These are phyloP conservation scores for Sesamia nonagrioides DNA, from an alignment of 1,140 invertebrate genomes.

Conservation along the genomic window DNA sequence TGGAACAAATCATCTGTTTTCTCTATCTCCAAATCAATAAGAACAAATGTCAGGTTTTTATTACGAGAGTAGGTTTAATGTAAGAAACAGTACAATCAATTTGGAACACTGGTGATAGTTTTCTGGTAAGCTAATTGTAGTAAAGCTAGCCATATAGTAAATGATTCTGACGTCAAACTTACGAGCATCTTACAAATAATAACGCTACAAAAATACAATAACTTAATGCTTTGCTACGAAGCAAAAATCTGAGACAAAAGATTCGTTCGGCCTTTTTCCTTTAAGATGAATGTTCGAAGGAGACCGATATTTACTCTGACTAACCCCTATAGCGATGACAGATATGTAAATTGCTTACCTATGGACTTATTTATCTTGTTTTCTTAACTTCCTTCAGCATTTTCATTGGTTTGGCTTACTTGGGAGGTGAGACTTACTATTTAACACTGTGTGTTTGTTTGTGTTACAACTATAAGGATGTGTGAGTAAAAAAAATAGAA, in stretches of 20 bases:
- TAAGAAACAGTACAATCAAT: neutral
- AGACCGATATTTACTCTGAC: slow-evolving; percentile 26
- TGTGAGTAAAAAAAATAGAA: too few species aligned
- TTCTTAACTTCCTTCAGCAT: slow-evolving; percentile 17
- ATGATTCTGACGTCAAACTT: slow-evolving; percentile 10
- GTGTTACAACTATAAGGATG: too few species aligned
- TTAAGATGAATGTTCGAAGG: slow-evolving; percentile 24
- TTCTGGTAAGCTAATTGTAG: slow-evolving; percentile 9
- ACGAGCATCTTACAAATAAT: slow-evolving; percentile 7
- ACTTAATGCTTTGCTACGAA: slow-evolving; percentile 27
- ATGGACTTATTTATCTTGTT: slow-evolving; percentile 39
- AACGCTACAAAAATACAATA: slow-evolving; percentile 43
- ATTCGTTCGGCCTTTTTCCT: slow-evolving; percentile 24
- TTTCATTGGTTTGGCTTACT: slow-evolving; percentile 26
- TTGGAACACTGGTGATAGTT: neutral
- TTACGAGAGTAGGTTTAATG: neutral
- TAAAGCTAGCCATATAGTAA: slow-evolving; percentile 4
- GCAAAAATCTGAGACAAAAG: slow-evolving; percentile 34
- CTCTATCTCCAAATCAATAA: neutral
- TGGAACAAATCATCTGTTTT: neutral
- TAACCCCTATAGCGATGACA: slow-evolving; percentile 43
- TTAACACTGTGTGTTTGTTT: too few species aligned
- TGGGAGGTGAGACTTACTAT: neutral
- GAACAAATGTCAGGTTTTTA: neutral
- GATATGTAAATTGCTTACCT: slow-evolving; percentile 38